Conservation (phyloP, 2,113 vertebrate genomes). For the Sceloporus undulatus region DNA sequence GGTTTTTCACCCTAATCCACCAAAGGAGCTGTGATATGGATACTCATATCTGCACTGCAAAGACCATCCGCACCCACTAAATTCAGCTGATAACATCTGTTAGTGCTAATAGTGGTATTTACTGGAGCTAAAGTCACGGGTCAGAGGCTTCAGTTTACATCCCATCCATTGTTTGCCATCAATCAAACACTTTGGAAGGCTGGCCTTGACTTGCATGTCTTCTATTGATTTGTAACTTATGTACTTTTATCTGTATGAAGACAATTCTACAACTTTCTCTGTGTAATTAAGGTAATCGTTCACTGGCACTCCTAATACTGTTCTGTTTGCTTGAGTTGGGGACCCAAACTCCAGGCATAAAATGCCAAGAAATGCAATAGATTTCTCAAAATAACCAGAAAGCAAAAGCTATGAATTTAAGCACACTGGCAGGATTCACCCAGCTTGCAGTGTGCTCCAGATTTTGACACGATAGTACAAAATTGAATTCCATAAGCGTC, state of each 20-base stretch:
- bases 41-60: neutral
- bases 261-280: neutral
- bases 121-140: neutral
- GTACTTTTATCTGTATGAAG: neutral
- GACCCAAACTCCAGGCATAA: neutral
- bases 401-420: neutral
- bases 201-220: too few species aligned
- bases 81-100: neutral
- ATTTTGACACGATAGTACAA: constrained; percentile 24
- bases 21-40: neutral
- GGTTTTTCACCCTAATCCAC: too few species aligned
- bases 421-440: neutral
- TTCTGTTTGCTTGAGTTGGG: neutral
- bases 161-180: neutral
- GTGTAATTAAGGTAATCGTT: neutral
- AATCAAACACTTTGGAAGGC: neutral
- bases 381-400: constrained; percentile 1
- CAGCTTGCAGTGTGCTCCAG: constrained; percentile 8
- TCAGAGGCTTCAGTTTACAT: too few species aligned
- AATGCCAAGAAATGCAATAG: neutral
- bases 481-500: constrained; percentile 40
- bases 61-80: neutral
- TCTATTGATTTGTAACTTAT: neutral
- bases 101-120: neutral
- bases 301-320: neutral